These are phyloP conservation scores for Characodon lateralis DNA, from an alignment of 2,797 vertebrate genomes.

Conservation along the genomic window DNA sequence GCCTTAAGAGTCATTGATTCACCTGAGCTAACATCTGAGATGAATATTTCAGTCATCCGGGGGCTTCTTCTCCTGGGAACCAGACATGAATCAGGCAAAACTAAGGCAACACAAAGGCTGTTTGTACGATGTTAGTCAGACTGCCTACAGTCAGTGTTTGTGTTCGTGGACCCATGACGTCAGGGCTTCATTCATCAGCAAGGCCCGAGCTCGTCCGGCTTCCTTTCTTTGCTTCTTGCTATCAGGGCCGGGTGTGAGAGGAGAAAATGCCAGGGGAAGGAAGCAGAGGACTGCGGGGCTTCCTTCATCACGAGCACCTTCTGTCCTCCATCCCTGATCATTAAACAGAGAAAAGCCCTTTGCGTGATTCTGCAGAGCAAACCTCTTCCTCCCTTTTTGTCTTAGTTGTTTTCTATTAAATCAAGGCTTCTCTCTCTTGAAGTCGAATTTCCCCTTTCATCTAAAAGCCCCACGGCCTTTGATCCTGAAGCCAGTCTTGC, in stretches of 20 bases:
- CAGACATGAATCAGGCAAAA: constrained; percentile 75
- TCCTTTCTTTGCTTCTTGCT: constrained; percentile 32
- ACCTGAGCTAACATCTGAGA: constrained; percentile 57
- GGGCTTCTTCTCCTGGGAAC: constrained; percentile 57
- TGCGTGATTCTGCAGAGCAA: constrained; percentile 49
- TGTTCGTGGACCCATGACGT: constrained; percentile 57
- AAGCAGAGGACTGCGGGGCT: constrained; percentile 32
- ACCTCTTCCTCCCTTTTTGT: neutral
- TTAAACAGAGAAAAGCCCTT: constrained; percentile 54
- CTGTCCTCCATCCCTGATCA: constrained; percentile 31
- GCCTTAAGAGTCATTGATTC: constrained; percentile 51
- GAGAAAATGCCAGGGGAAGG: constrained; percentile 30
- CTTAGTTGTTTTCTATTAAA: constrained; percentile 51
- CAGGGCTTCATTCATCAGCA: constrained; percentile 66
- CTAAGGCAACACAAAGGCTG: constrained; percentile 66
- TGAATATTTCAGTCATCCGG: constrained; percentile 69
- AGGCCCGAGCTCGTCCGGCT: constrained; percentile 60
- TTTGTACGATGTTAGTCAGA: constrained; percentile 75
- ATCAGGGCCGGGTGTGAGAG: constrained; percentile 27
- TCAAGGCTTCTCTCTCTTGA: constrained; percentile 49
- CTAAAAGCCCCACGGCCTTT: constrained; percentile 62
- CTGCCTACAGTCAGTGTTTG: constrained; percentile 47
- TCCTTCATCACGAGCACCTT: constrained; percentile 51
- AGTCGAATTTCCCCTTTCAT: constrained; percentile 57
- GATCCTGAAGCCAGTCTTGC: constrained; percentile 65